Percentiles rank a stretch among this genome's conserved stretches.
Evolutionary conservation across 2,888 invertebrate species (phyloP).

Genomic region (Globia sparganii): DNA sequence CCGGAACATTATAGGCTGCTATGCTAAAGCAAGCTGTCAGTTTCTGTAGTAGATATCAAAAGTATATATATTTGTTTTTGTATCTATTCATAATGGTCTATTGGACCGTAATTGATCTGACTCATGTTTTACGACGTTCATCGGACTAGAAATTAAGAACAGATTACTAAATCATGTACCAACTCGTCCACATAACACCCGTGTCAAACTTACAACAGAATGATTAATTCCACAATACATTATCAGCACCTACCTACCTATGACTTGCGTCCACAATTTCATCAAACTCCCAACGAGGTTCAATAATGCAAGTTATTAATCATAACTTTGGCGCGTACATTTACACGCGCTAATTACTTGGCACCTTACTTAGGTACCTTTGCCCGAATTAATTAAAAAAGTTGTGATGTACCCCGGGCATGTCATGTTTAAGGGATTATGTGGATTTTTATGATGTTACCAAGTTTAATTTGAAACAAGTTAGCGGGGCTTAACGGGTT

Average conservation of each 20-base stretch:
- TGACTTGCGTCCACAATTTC: constrained; percentile 57
- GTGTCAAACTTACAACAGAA: constrained; percentile 45
- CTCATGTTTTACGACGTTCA: not conserved
- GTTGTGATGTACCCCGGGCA: constrained; percentile 62
- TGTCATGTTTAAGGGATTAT: constrained; percentile 48
- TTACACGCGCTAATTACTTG: constrained; percentile 77
- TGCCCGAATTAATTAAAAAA: constrained; percentile 76
- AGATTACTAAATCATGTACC: constrained; percentile 11
- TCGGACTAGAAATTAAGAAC: not conserved
- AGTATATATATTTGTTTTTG: too few species aligned
- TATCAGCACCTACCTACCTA: constrained; percentile 15
- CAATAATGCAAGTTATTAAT: constrained; percentile 71
- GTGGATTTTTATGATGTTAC: constrained; percentile 50
- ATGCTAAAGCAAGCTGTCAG: too few species aligned
- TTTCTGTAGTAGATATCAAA: too few species aligned
- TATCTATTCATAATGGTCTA: not conserved
- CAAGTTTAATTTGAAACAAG: constrained; percentile 58
- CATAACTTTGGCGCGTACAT: constrained; percentile 66
- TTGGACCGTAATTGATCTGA: not conserved
- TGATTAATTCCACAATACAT: constrained; percentile 59
- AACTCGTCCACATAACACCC: not conserved
- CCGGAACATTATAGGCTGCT: too few species aligned
- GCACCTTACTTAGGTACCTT: constrained; percentile 64
- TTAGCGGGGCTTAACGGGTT: constrained; percentile 41
- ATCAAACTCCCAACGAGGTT: constrained; percentile 49